These are phyloP conservation scores for Eupithecia inturbata DNA, from an alignment of 2,888 invertebrate species.

Conservation along the genomic window DNA sequence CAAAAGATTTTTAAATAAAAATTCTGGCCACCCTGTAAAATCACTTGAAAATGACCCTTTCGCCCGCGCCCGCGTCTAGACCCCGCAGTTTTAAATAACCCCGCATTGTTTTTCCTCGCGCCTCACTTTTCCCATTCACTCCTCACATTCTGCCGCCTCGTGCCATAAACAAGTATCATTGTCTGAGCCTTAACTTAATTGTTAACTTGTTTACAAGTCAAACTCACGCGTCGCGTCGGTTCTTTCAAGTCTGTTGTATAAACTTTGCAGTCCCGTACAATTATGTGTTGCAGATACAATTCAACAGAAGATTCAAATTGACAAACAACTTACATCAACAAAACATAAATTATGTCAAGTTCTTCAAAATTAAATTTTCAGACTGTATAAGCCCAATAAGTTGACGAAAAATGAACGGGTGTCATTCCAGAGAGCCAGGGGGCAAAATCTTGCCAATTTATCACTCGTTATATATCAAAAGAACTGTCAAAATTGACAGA, in stretches of 20 bases:
- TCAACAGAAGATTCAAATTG: background rate
- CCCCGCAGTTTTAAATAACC: constrained; percentile 47
- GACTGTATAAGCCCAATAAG: no score
- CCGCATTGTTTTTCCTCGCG: constrained; percentile 56
- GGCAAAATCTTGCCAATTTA: no score
- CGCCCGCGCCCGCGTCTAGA: background rate
- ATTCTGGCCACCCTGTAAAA: background rate
- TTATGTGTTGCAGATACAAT: background rate
- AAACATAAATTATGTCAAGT: background rate
- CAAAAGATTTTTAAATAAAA: background rate
- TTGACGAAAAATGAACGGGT: no score
- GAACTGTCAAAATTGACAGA: no score
- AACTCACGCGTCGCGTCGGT: background rate
- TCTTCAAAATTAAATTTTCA: background rate
- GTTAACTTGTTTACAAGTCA: background rate
- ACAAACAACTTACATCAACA: background rate
- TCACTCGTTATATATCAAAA: no score
- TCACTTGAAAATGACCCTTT: background rate
- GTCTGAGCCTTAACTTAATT: constrained; percentile 38
- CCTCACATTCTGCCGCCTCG: background rate
- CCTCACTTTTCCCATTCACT: constrained; percentile 65
- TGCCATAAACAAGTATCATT: constrained; percentile 39
- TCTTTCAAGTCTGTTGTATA: background rate
- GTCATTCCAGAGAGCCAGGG: no score
- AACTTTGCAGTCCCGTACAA: background rate